Evolutionary conservation across 2,113 vertebrate genomes (phyloP).

Genomic region (Rhea americana): DNA sequence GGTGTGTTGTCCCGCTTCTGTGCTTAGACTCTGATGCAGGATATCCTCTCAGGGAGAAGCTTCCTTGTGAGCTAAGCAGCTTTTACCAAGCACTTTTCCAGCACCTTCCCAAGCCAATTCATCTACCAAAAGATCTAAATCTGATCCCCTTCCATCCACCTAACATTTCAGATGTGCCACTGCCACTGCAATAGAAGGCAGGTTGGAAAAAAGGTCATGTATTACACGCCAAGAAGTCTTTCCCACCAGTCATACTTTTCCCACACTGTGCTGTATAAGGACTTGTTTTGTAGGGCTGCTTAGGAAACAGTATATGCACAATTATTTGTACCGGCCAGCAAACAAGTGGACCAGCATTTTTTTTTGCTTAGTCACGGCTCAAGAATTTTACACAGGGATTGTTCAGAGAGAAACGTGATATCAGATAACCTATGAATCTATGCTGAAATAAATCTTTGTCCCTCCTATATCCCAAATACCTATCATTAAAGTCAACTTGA

Average conservation of each 20-base stretch:
- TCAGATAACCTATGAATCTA: rapidly evolving
- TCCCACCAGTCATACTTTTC: neutral
- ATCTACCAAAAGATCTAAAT: too few relatives aligned
- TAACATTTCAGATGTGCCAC: neutral
- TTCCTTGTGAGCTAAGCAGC: neutral
- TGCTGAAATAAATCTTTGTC: neutral
- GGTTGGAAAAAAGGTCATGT: neutral
- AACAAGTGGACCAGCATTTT: neutral
- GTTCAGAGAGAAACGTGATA: neutral
- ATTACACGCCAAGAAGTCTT: neutral
- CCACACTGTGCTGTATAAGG: neutral
- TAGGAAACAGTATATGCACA: rapidly evolving
- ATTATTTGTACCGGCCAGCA: neutral
- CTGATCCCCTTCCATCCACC: neutral
- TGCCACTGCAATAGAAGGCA: neutral
- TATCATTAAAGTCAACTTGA: neutral
- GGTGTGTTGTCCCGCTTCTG: neutral
- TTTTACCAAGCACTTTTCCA: neutral
- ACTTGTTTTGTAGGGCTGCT: neutral
- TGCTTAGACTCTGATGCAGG: neutral
- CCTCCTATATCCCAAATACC: too few relatives aligned
- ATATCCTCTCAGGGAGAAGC: neutral
- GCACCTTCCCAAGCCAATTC: neutral
- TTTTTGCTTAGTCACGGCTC: neutral
- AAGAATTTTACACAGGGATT: neutral